phyloP scores from a whole-genome alignment of 1,140 invertebrate genomes.

The Riptortus pedestris region DNA sequence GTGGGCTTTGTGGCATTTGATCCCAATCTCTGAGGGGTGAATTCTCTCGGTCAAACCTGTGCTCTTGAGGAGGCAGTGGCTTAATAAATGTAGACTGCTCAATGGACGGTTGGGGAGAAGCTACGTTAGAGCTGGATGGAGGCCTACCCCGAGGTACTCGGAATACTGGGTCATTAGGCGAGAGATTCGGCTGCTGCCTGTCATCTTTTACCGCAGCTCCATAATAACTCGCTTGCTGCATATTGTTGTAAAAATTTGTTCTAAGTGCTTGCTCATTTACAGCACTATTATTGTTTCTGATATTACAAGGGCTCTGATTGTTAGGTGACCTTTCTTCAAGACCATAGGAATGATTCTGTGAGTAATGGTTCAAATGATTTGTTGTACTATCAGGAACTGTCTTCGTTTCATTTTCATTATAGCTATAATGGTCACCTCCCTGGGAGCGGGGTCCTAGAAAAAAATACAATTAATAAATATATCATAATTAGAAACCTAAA shows the following conservation, averaged over 20 bases:
- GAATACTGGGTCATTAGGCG: constrained; percentile 42
- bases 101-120: constrained; percentile 24
- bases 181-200: constrained; percentile 32
- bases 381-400: constrained; percentile 57
- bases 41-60: background rate
- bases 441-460: background rate
- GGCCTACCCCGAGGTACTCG: constrained; percentile 53
- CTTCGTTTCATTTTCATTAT: constrained; percentile 44
- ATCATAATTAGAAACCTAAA: background rate
- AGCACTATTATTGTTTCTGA: background rate
- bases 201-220: background rate
- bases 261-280: background rate
- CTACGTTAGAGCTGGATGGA: constrained; percentile 41
- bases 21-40: constrained; percentile 5
- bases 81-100: constrained; percentile 22
- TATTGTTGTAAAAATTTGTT: background rate
- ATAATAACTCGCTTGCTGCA: background rate
- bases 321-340: constrained; percentile 1
- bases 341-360: background rate
- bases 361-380: background rate
- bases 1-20: constrained; percentile 10
- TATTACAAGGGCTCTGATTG: background rate
- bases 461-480: background rate
- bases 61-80: background rate
- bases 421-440: constrained; percentile 20